A percentile compares a stretch with the other conserved stretches of the same genome.
Evolutionary conservation across 2,888 invertebrate genomes (phyloP).

Genomic region (Formica aserva): DNA sequence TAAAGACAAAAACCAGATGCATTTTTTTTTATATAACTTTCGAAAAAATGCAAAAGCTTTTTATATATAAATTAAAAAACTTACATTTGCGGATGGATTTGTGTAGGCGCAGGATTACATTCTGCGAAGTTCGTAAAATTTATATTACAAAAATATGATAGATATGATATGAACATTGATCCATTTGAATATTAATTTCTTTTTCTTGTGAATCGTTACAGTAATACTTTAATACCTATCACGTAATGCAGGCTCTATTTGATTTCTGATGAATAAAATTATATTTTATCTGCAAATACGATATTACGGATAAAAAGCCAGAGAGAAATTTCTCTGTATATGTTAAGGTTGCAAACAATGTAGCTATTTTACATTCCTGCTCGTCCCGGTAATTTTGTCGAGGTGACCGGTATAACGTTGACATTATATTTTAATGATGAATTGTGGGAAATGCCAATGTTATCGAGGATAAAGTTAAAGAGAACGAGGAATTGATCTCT

Average conservation of each 20-base stretch:
- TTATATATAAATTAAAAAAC: background rate
- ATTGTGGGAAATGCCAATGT: background rate
- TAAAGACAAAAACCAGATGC: background rate
- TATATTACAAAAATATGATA: background rate
- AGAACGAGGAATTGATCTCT: slow-evolving; percentile 13
- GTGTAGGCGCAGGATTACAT: background rate
- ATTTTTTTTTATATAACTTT: background rate
- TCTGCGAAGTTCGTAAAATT: background rate
- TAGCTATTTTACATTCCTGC: background rate
- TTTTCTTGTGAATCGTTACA: background rate
- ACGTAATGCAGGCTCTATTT: background rate
- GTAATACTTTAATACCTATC: background rate
- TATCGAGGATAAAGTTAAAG: background rate
- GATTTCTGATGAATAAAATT: background rate
- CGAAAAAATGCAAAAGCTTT: background rate
- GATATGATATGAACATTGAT: background rate
- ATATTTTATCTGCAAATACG: background rate
- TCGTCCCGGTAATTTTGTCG: background rate
- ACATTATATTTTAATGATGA: slow-evolving; percentile 24
- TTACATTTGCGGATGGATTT: background rate
- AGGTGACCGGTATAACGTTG: background rate
- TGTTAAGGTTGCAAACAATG: background rate
- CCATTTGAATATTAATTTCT: background rate
- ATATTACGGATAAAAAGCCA: background rate
- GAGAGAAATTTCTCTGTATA: background rate